Evolutionary conservation across 2,888 invertebrate species (phyloP), one percentile per base, ranked within the genome.

Genomic region (Acleris literana): DNA sequence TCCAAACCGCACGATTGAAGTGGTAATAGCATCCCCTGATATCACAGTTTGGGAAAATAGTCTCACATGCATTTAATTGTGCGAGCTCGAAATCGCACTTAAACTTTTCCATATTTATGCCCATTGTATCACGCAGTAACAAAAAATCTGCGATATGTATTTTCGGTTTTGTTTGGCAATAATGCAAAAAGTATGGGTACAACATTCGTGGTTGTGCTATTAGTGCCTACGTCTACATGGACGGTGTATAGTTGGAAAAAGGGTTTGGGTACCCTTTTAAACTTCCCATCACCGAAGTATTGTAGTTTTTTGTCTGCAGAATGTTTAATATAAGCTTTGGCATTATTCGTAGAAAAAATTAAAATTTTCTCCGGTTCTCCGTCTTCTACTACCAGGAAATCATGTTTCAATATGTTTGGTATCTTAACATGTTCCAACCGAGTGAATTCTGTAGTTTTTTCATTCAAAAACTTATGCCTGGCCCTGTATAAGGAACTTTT

Each of bases 41-140:
- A n/a, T 68, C 51, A 44, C 59, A 59, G 39, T 68, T 60, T 33
- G 63, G 63, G 46, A 58, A 68, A 13, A 60, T 63, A 33, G 55
- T 63, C 44, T 68, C 55, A 18, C 58, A 29, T 43, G 63, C 67
- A 25, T 68, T 67, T 16, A 58, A 48, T 59, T 68, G 68, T 25
- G 59, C 63, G 59, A 49, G 51, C 51, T 63, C 60, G 33, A 48
- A 68, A 56, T 63, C 63, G 56, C 68, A 63, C 55, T 63, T 68
- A 60, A 56, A 68, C 29, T 29, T 56, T n/a, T 44, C 25, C 29
- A 64, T 63, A 39, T 46, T 63, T 56, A 57, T 52, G 33, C 63
- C 55, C 52, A 68, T 51, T 63, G 39, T 48, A 52, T 68, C 60
- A 39, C 57, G 63, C 9, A 68, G 63, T 56, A 68, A 60, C 43